A percentile compares a stretch with the other conserved stretches of the same genome.
Conservation (phyloP, 2,113 vertebrate genomes). For the Ailurus styani region DNA sequence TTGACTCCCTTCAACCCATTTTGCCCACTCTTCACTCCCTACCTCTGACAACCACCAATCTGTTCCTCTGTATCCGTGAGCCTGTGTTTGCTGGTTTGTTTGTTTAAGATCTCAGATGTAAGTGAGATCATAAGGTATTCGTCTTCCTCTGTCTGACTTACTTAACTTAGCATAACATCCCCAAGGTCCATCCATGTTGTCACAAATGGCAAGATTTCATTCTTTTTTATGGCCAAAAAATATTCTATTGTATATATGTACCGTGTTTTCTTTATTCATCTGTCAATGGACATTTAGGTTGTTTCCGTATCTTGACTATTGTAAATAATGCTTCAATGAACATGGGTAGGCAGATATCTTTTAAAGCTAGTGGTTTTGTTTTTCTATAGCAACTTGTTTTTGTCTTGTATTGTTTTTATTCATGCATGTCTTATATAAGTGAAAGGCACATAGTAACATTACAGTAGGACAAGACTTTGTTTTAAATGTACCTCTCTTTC, state of each 20-base stretch:
- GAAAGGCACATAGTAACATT: neutral
- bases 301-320: neutral
- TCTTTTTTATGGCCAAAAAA: neutral
- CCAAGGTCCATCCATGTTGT: neutral
- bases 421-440: neutral
- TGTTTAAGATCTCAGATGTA: neutral
- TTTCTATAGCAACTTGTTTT: neutral
- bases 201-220: neutral
- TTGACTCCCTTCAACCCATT: neutral
- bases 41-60: neutral
- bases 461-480: neutral
- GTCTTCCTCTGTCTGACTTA: neutral
- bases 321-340: neutral
- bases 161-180: neutral
- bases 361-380: neutral
- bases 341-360: no score
- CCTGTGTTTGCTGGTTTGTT: neutral
- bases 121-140: neutral
- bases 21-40: neutral
- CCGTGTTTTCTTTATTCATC: neutral
- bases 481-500: neutral
- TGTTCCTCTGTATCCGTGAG: neutral
- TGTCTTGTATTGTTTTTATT: neutral
- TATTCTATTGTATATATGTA: neutral
- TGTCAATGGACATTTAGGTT: neutral